phyloP scores from a whole-genome alignment of 2,888 invertebrate genomes.

The Smittia sp. region DNA sequence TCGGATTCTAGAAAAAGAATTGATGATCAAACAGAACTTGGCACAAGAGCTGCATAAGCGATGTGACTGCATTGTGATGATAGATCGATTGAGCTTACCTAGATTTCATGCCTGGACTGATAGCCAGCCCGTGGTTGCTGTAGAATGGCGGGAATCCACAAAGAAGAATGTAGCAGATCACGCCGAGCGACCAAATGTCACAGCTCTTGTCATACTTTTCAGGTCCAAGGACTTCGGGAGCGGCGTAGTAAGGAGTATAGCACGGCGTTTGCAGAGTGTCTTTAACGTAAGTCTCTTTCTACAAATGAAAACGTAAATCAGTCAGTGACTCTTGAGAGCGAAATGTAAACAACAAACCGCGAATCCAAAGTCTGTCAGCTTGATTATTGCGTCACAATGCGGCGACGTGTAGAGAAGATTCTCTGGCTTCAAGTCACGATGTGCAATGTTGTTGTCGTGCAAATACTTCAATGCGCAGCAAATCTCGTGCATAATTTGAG shows the following conservation, averaged over 20 bases:
- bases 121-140: conserved; percentile 94
- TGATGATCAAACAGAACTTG: not conserved
- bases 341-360: conserved; percentile 55
- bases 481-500: conserved; percentile 94
- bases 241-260: conserved; percentile 97
- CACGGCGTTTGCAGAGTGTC: conserved; percentile 96
- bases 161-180: conserved; percentile 52
- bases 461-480: conserved; percentile 91
- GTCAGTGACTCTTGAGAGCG: not conserved
- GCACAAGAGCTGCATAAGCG: not conserved
- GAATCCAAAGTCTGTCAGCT: conserved; percentile 98
- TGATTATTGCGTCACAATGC: conserved; percentile 76
- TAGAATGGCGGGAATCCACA: conserved; percentile 99
- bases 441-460: conserved; percentile 93
- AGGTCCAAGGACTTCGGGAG: conserved; percentile 81
- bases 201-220: conserved; percentile 99
- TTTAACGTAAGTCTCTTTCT: conserved; percentile 79
- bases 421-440: conserved; percentile 96
- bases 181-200: conserved; percentile 57
- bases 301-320: not conserved
- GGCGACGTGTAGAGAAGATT: conserved; percentile 86
- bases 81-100: conserved; percentile 45
- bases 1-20: conserved; percentile 54
- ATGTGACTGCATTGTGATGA: conserved; percentile 44
- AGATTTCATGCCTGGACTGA: conserved; percentile 99